phyloP scores from a whole-genome alignment of 2,888 invertebrate genomes.

The Anodontia alba region DNA sequence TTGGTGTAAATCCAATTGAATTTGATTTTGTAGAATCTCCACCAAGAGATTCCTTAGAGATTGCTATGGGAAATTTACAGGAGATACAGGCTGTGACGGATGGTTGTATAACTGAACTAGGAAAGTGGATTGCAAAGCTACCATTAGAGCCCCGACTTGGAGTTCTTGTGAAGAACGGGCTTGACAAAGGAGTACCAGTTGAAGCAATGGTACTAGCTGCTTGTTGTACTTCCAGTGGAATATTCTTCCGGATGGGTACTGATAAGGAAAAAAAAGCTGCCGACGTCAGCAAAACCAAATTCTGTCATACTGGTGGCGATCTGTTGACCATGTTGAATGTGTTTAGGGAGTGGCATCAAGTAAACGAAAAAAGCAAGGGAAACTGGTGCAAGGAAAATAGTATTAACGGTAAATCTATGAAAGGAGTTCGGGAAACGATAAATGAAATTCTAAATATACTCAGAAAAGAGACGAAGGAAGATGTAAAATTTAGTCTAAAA shows the following conservation, averaged over 20 bases:
- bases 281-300: constrained; percentile 73
- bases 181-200: constrained; percentile 65
- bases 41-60: constrained; percentile 66
- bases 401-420: constrained; percentile 82
- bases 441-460: constrained; percentile 70
- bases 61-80: constrained; percentile 73
- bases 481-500: constrained; percentile 56
- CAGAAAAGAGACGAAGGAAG: constrained; percentile 62
- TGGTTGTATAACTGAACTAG: constrained; percentile 76
- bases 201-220: constrained; percentile 80
- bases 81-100: constrained; percentile 76
- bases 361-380: constrained; percentile 70
- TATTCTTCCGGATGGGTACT: constrained; percentile 78
- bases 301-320: constrained; percentile 79
- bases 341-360: constrained; percentile 73
- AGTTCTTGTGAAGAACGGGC: constrained; percentile 69
- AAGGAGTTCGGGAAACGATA: constrained; percentile 69
- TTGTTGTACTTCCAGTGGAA: constrained; percentile 72
- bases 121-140: constrained; percentile 79
- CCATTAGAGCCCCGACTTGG: constrained; percentile 81
- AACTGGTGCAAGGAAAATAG: constrained; percentile 81
- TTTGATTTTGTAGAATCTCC: constrained; percentile 84
- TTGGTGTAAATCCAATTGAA: constrained; percentile 76
- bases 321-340: constrained; percentile 76
- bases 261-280: constrained; percentile 72